phyloP scores from a whole-genome alignment of 2,888 invertebrate species.

The Torymus tubicola region DNA sequence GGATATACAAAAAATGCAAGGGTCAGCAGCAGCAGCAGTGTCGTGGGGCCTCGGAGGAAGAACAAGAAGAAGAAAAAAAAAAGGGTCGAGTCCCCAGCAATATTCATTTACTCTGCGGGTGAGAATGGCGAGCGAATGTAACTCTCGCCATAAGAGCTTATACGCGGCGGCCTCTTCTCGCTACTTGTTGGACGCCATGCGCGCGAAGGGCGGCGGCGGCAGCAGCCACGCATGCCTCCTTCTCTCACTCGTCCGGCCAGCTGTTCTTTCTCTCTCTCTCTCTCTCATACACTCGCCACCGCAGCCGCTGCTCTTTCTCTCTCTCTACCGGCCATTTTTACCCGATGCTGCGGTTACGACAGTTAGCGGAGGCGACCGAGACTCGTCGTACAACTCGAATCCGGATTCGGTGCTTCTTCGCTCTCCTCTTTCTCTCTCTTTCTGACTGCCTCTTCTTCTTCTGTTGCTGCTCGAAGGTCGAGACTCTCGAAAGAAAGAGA shows the following conservation, averaged over 20 bases:
- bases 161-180: conserved; percentile 59
- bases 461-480: conserved; percentile 49
- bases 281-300: conserved; percentile 45
- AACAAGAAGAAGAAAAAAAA: conserved; percentile 10
- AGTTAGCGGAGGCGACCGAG: conserved; percentile 37
- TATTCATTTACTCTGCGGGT: conserved; percentile 58
- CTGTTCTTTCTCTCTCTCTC: conserved; percentile 46
- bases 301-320: not conserved
- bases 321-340: conserved; percentile 4
- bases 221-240: conserved; percentile 4
- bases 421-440: conserved; percentile 48
- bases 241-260: conserved; percentile 19
- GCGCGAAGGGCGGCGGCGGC: conserved; percentile 58
- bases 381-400: conserved; percentile 60
- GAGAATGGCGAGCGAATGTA: conserved; percentile 47
- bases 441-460: conserved; percentile 39
- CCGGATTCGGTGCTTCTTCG: conserved; percentile 58
- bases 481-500: conserved; percentile 15
- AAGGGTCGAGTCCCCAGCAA: conserved; percentile 41
- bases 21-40: conserved; percentile 26
- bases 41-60: not conserved
- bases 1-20: conserved; percentile 22
- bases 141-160: conserved; percentile 60
- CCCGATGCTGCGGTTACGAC: conserved; percentile 40
- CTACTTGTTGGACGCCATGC: conserved; percentile 66